Conservation (phyloP, 2,797 vertebrate genomes). For the Sebastes aleutianus region DNA sequence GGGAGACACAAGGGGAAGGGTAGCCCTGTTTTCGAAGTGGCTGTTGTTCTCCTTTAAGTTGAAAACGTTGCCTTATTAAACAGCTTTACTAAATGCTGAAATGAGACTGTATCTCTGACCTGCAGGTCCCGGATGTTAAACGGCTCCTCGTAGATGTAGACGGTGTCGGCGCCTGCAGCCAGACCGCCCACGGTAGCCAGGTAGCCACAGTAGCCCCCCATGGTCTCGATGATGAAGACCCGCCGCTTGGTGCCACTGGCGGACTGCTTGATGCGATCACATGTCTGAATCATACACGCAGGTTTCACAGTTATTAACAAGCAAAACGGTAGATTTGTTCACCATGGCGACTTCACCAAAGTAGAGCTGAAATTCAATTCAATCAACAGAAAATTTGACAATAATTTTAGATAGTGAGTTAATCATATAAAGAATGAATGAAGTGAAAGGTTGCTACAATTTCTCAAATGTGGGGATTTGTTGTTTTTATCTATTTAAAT, state of each 20-base stretch:
- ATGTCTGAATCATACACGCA: constrained; percentile 47
- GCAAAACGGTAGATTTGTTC: too few relatives aligned
- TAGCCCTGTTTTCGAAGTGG: too few relatives aligned
- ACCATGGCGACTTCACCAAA: not conserved
- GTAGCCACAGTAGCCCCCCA: constrained; percentile 97
- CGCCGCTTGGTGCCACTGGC: constrained; percentile 95
- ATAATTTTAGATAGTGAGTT: not conserved
- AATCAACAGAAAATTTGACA: not conserved
- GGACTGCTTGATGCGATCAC: constrained; percentile 94
- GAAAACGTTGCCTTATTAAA: not conserved
- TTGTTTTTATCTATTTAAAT: not conserved
- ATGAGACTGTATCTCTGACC: constrained; percentile 56
- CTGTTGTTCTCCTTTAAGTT: too few relatives aligned
- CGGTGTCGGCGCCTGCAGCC: constrained; percentile 91
- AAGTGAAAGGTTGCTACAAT: not conserved
- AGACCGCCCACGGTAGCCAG: constrained; percentile 94
- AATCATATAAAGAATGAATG: not conserved
- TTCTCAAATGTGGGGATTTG: not conserved
- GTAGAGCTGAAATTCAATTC: constrained; percentile 16
- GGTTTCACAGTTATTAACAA: not conserved
- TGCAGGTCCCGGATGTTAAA: constrained; percentile 93
- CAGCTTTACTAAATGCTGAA: not conserved
- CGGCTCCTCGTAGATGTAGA: constrained; percentile 94
- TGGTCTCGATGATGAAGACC: constrained; percentile 98
- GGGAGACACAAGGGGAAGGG: too few relatives aligned